Conservation (phyloP, 2,113 vertebrate genomes). For the Notothenia rossii region DNA sequence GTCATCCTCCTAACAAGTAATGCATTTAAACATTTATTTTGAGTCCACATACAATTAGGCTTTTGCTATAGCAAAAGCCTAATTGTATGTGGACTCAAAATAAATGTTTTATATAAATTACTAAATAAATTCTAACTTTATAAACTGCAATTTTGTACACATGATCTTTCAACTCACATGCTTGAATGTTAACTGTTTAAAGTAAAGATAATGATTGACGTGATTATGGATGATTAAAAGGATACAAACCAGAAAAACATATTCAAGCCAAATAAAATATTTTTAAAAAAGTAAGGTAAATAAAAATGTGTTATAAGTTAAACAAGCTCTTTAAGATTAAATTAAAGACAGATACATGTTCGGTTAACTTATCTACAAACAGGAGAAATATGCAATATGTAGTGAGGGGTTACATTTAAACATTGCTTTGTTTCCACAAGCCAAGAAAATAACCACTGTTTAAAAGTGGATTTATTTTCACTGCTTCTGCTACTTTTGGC, state of each 20-base stretch:
- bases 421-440: slow-evolving; percentile 2
- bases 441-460: background rate
- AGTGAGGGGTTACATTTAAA: background rate
- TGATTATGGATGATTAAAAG: background rate
- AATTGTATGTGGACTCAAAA: no score
- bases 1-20: background rate
- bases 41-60: no score
- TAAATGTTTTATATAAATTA: no score
- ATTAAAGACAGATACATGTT: background rate
- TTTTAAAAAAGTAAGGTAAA: no score
- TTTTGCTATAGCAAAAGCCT: background rate
- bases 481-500: background rate
- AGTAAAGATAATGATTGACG: no score
- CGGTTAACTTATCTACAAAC: background rate
- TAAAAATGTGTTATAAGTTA: no score
- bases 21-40: background rate
- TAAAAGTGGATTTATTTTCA: slow-evolving; percentile 7
- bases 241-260: background rate
- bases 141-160: no score
- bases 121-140: no score
- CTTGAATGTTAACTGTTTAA: no score
- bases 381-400: background rate
- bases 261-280: background rate
- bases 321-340: background rate
- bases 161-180: no score